phyloP scores from a whole-genome alignment of 2,797 vertebrate genomes.

The Rhodeus uyekii region DNA sequence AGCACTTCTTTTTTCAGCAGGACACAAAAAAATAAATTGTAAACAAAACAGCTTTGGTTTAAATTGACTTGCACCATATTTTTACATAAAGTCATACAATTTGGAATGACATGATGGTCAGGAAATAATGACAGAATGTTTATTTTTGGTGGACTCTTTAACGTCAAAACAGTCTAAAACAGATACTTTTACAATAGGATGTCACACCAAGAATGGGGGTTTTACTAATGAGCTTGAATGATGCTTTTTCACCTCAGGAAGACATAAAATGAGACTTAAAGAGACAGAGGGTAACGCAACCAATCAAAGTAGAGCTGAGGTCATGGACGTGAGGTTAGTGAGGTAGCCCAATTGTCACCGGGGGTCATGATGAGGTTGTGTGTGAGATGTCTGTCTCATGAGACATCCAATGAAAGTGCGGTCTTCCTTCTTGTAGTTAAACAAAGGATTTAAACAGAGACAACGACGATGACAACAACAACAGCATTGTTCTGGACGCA shows the following conservation, averaged over 20 bases:
- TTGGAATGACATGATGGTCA: not conserved
- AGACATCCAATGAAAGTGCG: constrained; percentile 45
- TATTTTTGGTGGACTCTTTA: not conserved
- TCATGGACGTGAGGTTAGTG: constrained; percentile 42
- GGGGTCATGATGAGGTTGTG: constrained; percentile 16
- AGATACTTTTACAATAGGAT: not conserved
- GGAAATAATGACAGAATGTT: not conserved
- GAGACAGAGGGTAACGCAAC: not conserved
- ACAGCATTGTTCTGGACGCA: constrained; percentile 21
- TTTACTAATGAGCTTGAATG: constrained; percentile 9
- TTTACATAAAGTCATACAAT: no score
- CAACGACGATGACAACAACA: constrained; percentile 16
- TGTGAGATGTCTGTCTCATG: constrained; percentile 24
- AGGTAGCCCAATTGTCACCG: constrained; percentile 16
- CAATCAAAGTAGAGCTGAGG: constrained; percentile 13
- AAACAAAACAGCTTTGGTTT: not conserved
- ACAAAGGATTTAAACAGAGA: constrained; percentile 45
- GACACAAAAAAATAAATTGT: not conserved
- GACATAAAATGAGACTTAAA: not conserved
- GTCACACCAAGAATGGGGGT: not conserved
- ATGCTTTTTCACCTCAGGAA: constrained; percentile 17
- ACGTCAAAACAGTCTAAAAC: no score
- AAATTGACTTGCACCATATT: not conserved
- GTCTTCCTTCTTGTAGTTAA: constrained; percentile 33
- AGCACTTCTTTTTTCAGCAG: not conserved